Conservation (phyloP, 1,140 invertebrate genomes). For the Cyrtorhinus lividipennis region DNA sequence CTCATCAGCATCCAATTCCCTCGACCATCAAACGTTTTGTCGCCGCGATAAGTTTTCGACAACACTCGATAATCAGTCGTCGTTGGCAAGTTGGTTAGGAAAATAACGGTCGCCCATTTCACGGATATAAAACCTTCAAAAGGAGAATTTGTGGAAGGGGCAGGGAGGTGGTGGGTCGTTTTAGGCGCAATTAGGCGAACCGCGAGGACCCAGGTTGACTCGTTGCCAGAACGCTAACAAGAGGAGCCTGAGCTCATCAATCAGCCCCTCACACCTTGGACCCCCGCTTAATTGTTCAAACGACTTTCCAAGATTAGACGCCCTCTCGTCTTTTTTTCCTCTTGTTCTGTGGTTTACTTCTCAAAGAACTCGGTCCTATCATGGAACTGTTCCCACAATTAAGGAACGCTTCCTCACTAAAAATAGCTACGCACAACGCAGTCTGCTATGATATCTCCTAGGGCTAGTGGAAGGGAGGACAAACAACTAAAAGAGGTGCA, state of each 20-base stretch:
- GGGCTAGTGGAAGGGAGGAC: no score
- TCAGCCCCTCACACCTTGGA: slow-evolving; percentile 1
- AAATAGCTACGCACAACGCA: not conserved
- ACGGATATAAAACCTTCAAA: not conserved
- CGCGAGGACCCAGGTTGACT: not conserved
- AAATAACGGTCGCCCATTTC: not conserved
- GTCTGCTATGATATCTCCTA: no score
- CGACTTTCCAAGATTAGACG: slow-evolving; percentile 4
- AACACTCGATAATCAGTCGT: not conserved
- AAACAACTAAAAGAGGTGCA: no score
- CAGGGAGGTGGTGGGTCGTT: not conserved
- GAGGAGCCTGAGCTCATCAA: not conserved
- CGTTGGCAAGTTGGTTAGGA: not conserved
- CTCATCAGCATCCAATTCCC: no score
- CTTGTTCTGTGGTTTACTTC: no score
- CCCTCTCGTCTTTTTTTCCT: not conserved
- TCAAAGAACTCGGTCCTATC: not conserved
- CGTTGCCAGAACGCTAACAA: slow-evolving; percentile 5
- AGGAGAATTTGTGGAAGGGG: not conserved
- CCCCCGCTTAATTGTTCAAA: slow-evolving; percentile 8
- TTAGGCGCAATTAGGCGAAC: slow-evolving; percentile 3
- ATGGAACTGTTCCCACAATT: slow-evolving; percentile 2
- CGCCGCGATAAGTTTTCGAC: not conserved
- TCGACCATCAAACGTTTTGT: not conserved
- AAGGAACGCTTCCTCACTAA: not conserved